Evolutionary conservation across 2,888 invertebrate genomes (phyloP), one percentile per base, ranked within the genome.

Genomic region (Pedicia rivosa): DNA sequence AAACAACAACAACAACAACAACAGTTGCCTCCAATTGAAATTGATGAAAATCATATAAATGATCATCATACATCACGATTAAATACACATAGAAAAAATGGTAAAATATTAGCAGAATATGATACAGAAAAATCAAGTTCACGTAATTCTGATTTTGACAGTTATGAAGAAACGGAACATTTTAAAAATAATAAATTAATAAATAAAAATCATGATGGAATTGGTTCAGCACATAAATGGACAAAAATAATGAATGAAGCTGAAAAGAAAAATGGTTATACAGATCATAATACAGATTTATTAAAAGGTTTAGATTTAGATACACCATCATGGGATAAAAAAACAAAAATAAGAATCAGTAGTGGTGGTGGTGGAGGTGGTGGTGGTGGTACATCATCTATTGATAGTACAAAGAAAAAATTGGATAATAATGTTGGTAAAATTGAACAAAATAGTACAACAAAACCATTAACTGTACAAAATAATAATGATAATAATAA

Each of bases 211-310:
- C 74, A 75, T 44, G 76, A 76, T 43, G 74, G 72, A 1, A 70
- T 73, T 51, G 74, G 75, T 1, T 74, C 72, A 0, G 73, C 72
- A 39, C 81, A 80, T 45, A 72, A 73, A 36, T 86, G 84, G 84
- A 78, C 78, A 51, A 82, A 80, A 50, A 82, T 84, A 0, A n/a
- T n/a, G n/a, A n/a, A n/a, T n/a, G n/a, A n/a, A n/a, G n/a, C n/a
- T n/a, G n/a, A n/a, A n/a, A n/a, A n/a, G 46, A 63, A 61, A 7
- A 70, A 68, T 44, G 79, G 79, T 47, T 53, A 74, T 6, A 72
- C 72, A 1, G 74, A 74, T 47, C 56, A 78, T 32, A 78, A 74
- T 38, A 72, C 82, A 46, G 65, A 78, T 38, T 47, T 73, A 5
- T 54, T 59, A 22, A 55, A 58, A 40, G 56, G 60, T 13, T 43